phyloP scores from a whole-genome alignment of 2,797 vertebrate genomes.

The Trichosurus vulpecula region DNA sequence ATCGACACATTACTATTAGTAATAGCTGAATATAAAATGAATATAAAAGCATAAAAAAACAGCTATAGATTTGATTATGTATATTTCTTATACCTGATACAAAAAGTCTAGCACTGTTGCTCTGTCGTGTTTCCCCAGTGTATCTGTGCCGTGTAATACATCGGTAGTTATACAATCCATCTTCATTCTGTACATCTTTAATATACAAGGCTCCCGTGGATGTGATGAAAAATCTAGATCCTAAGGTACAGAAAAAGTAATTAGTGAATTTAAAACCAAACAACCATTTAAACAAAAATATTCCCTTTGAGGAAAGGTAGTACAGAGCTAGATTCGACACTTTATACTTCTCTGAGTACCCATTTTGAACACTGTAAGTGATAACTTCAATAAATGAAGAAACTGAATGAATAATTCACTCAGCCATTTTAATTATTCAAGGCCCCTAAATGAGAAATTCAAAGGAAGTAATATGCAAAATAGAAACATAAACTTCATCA shows the following conservation, averaged over 20 bases:
- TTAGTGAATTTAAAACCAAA: not conserved
- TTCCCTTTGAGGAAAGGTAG: not conserved
- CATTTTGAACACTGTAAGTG: not conserved
- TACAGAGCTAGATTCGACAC: not conserved
- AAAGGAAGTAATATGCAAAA: not conserved
- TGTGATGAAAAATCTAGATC: conserved; percentile 99
- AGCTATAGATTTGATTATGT: accelerated
- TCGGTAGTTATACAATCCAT: conserved; percentile 98
- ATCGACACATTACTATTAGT: not conserved
- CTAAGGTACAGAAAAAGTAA: conserved; percentile 84
- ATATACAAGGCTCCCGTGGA: conserved; percentile 99
- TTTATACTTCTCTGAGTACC: not conserved
- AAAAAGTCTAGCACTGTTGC: conserved; percentile 98
- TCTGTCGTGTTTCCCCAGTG: conserved; percentile 98
- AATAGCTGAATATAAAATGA: not conserved
- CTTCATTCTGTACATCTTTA: conserved; percentile 98
- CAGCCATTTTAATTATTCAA: not conserved
- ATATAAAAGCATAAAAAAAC: accelerated
- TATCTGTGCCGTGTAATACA: conserved; percentile 98
- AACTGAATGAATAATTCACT: not conserved
- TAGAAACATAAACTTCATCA: not conserved
- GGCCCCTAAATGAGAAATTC: not conserved
- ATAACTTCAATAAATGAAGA: not conserved
- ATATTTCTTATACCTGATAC: conserved; percentile 90
- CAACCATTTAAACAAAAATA: too few relatives aligned